Evolutionary conservation across 2,888 invertebrate species (phyloP), one percentile per base, ranked within the genome.

Genomic region (Amiota communis): DNA sequence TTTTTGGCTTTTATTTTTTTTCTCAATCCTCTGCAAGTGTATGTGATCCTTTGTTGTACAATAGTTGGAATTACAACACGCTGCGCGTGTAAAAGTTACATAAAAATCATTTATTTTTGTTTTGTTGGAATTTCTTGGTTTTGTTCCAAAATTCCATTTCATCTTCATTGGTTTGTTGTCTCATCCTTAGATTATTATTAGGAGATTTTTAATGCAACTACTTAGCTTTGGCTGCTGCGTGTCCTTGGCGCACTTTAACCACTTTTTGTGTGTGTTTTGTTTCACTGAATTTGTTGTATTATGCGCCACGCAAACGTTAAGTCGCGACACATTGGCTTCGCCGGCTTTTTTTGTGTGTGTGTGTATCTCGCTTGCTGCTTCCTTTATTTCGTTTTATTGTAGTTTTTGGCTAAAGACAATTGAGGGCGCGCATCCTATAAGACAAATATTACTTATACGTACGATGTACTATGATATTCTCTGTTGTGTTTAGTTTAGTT

Each of bases 151-250:
- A 51, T 49, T 20, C 47, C 49, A 67, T 48, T 48, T n/a, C 48
- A n/a, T 15, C 12, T 11, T 9, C 76, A 70, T 78, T 71, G 76
- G 70, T 76, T 72, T 81, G 81, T 4, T 51, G 3, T 51, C 11
- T 51, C 11, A 51, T 51, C 51, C 51, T 51, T 3, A 23, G n/a
- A n/a, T n/a, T 23, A 23, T 2, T 23, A 23, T 23, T 36, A 75
- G 80, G 75, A 73, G 74, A 76, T 76, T 83, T 81, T 83, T 85
- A 83, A 83, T 83, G 82, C 85, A 85, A 85, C 83, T 85, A 83
- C 83, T 83, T 83, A 83, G 81, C 36, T 36, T 36, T 36, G 36
- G 36, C 36, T 36, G 36, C 72, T 70, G 65, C 72, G 79, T 81
- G 83, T 83, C 85, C 83, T 85, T 85, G 83, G 80, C 82, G 78